Conservation (phyloP, 2,113 vertebrate species). For the Chaetodon auriga region DNA sequence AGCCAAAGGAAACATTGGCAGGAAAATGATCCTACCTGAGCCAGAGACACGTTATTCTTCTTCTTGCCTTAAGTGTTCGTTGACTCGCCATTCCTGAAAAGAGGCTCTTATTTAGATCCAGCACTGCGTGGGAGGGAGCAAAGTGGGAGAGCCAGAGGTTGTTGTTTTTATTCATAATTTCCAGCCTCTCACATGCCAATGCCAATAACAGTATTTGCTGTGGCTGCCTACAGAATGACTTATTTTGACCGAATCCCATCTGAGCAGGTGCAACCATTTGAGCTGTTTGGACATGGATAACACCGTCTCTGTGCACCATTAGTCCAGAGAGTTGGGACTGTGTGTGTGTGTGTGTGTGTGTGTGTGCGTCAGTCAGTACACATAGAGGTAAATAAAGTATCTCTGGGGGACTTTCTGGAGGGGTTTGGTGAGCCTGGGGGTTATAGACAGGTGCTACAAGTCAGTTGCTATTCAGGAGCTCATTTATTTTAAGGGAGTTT, state of each 20-base stretch:
- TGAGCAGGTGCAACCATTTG: slow-evolving; percentile 64
- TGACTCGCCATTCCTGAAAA: slow-evolving; percentile 36
- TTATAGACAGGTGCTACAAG: slow-evolving; percentile 33
- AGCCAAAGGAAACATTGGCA: slow-evolving; percentile 55
- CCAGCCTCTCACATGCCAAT: slow-evolving; percentile 37
- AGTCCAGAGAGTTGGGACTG: background rate
- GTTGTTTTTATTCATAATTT: slow-evolving; percentile 71
- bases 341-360: background rate
- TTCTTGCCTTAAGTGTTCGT: slow-evolving; percentile 11
- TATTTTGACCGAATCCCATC: slow-evolving; percentile 39
- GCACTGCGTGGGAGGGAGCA: background rate
- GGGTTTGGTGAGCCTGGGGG: slow-evolving; percentile 16
- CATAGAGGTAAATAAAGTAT: slow-evolving; percentile 42
- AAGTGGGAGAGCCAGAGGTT: slow-evolving; percentile 26
- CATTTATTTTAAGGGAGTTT: slow-evolving; percentile 60
- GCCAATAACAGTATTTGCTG: slow-evolving; percentile 56
- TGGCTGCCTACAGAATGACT: slow-evolving; percentile 33
- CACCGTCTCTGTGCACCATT: background rate
- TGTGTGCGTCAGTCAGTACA: background rate
- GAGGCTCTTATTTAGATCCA: slow-evolving; percentile 51
- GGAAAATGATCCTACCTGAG: slow-evolving; percentile 41
- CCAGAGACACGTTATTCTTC: slow-evolving; percentile 29
- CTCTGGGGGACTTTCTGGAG: slow-evolving; percentile 24
- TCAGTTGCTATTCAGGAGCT: slow-evolving; percentile 44
- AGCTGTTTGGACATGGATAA: slow-evolving; percentile 7